Base-by-base conservation (phyloP, 2,888 invertebrate species). In the Orchesella flavescens region DNA sequence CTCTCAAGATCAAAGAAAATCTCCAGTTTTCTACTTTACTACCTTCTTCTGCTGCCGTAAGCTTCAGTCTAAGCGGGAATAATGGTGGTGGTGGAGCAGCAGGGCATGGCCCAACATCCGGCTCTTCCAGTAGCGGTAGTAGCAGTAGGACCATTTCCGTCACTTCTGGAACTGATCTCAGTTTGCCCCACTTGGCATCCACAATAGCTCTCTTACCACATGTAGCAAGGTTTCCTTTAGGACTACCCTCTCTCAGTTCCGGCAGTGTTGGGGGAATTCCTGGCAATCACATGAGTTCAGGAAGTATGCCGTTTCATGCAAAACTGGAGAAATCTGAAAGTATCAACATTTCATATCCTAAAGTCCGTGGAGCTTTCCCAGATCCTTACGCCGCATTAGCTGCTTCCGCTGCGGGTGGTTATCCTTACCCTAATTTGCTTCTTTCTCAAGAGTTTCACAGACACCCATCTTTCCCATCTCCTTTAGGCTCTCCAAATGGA, bases 341-440 rank as follows among this genome's bases (percentile, higher is more conserved):
- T 34, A 86, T 87, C 55, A 87, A 87, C 57, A 84, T 80, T 71
- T 86, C 86, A 61, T 83, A 82, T 73, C 81, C 76, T 46, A 83
- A 85, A 73, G 44, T 83, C 46, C 74, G 84, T 17, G 81, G 69
- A 34, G 43, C 71, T 63, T 80, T 81, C 46, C 76, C 84, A n/a
- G 81, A 78, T 55, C 85, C 86, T 5, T 84, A 84, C 19, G 84
- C 83, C 9, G 76, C 83, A 10, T 63, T 86, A 43, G 80, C 87
- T 44, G 84, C 86, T 13, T 85, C 86, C 46, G 86, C 86, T 43
- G 84, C 90, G 61, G 89, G 88, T 65, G 90, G 90, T 12, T 86
- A 86, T 66, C 83, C 83, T 7, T 85, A 86, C 34, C 78, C 85
- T 4, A 85, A 85, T 63, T 63, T 86, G 17, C 68, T 85, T 46